phyloP scores from a whole-genome alignment of 2,888 invertebrate genomes.

The Lithophane ornitopus region DNA sequence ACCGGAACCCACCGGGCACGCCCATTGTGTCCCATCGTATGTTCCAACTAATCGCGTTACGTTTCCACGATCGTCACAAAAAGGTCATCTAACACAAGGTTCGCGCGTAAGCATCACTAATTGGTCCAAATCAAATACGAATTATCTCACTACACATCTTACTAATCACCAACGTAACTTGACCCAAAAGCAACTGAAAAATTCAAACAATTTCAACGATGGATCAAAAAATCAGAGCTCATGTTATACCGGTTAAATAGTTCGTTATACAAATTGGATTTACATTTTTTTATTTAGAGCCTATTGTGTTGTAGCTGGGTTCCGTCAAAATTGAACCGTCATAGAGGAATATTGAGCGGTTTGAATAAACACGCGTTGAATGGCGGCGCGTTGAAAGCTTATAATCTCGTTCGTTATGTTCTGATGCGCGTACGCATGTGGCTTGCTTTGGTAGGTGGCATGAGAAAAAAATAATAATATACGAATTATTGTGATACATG shows the following conservation, averaged over 20 bases:
- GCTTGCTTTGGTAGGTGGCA: conserved; percentile 28
- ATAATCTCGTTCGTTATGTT: conserved; percentile 85
- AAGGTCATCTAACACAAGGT: conserved; percentile 79
- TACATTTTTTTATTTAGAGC: conserved; percentile 65
- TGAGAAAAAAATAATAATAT: too few relatives aligned
- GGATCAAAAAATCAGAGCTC: conserved; percentile 59
- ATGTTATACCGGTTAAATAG: conserved; percentile 63
- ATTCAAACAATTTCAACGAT: not conserved
- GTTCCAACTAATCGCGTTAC: conserved; percentile 68
- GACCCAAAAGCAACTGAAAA: conserved; percentile 1
- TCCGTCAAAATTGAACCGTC: conserved; percentile 85
- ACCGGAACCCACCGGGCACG: conserved; percentile 28
- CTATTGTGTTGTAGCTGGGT: conserved; percentile 74
- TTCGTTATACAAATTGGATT: conserved; percentile 74
- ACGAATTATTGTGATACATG: too few relatives aligned
- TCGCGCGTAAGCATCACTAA: conserved; percentile 89
- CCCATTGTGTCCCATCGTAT: conserved; percentile 63
- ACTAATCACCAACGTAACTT: conserved; percentile 69
- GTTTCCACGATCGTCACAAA: conserved; percentile 68
- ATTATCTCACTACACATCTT: conserved; percentile 81
- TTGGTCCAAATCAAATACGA: conserved; percentile 88
- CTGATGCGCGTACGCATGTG: conserved; percentile 76
- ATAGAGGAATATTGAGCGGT: conserved; percentile 82
- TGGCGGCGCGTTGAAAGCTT: conserved; percentile 81
- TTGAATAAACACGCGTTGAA: conserved; percentile 76